Base-by-base conservation (phyloP, 2,113 vertebrate genomes). In the Burhinus oedicnemus region DNA sequence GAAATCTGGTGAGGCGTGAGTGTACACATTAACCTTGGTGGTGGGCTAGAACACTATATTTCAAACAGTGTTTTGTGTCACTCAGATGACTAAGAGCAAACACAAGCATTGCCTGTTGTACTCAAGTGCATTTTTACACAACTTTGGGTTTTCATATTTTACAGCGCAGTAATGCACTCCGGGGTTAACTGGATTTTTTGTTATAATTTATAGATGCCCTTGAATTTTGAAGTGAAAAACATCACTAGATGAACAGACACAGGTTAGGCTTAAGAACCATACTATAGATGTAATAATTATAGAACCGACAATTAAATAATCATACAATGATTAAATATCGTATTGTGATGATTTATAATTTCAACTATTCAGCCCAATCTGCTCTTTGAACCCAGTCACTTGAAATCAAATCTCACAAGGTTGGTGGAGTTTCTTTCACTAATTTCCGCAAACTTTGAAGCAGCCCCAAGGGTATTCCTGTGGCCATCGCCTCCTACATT, bases 21-120 rank as follows among this genome's bases (percentile, higher is more conserved):
- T 32, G 66, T 74, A 27, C 52, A 51, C 66, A 74, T 96, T 94
- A 94, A 95, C 87, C 93, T 93, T 95, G 86, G 38, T 27, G 15
- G 9, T 83, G 60, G 45, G 51, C 19, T 80, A 69, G 57, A 87
- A 54, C 1, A 1, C 25, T 69, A 13, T 55, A 77, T 87, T 95
- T 91, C 44, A 80, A 65, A 57, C 8, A 78, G 13, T 23, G 5
- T 13, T 87, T 89, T 90, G 23, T 94, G 45, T 70, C 86, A 38
- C 15, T 62, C 42, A 8, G 9, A 25, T 87, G 40, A 23, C 45
- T 83, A 62, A 62, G 26, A 77, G 15, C 5, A 58, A 77, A 51
- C 12, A 44, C 5, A 66, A 72, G 32, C 36, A 45, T 26, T 92
- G 2, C 11, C 52, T 60, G 11, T 14, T 70, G 11, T 74, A 76